phyloP scores from a whole-genome alignment of 2,113 vertebrate genomes.

The Equus quagga region DNA sequence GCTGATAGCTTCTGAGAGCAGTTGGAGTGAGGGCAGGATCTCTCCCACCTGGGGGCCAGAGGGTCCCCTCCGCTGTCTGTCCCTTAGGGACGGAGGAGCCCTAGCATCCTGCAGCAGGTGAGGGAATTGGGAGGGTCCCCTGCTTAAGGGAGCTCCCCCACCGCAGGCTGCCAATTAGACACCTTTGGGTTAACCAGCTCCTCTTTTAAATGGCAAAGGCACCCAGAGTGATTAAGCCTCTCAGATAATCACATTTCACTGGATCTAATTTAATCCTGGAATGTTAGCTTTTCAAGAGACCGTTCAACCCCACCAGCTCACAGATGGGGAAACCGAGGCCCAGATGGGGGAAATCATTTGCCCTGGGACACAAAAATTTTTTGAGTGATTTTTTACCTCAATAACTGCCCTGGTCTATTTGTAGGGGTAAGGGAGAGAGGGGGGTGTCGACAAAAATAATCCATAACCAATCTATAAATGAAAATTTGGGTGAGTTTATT shows the following conservation, averaged over 20 bases:
- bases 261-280: not conserved
- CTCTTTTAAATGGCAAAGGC: not conserved
- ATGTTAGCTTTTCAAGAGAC: not conserved
- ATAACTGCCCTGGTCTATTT: not conserved
- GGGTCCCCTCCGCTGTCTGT: not conserved
- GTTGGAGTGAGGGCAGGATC: no score
- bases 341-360: not conserved
- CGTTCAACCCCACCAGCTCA: not conserved
- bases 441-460: not conserved
- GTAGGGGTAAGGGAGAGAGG: not conserved
- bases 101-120: fast-evolving
- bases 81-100: not conserved
- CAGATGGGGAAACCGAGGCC: not conserved
- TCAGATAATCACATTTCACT: not conserved
- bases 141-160: not conserved
- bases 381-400: not conserved
- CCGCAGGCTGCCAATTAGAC: not conserved
- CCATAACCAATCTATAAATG: no score
- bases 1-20: not conserved
- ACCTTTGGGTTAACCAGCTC: not conserved
- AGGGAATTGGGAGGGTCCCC: not conserved
- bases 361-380: not conserved
- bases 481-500: no score
- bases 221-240: not conserved
- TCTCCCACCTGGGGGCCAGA: not conserved